Evolutionary conservation across 2,888 invertebrate genomes (phyloP), one percentile per base, ranked within the genome.

Genomic region (Caenorhabditis uteleia): DNA sequence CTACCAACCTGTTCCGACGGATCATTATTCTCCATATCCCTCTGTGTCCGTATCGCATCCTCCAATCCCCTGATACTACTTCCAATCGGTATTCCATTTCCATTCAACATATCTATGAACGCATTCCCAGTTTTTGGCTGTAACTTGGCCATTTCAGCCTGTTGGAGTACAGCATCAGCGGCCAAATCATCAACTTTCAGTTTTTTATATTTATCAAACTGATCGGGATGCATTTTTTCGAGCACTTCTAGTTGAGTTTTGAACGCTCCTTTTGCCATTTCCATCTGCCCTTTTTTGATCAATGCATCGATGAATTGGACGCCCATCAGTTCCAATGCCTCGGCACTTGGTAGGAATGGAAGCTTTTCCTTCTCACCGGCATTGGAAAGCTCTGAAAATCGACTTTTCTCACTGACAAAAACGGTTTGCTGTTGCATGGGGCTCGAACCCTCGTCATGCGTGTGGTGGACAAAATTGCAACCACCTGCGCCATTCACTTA

Each of bases 261-360:
- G 45, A 78, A 77, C 2, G 78, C 78, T 18, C 75, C 73, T 50
- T 79, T 79, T 7, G 79, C 78, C 76, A 79, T 70, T 56, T 78
- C 79, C 54, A 78, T 76, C 45, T 79, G 77, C 3, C 79, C 79
- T 34, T 66, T 72, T 55, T 78, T 78, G 38, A 79, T 79, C 23
- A 77, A 46, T n/a, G 75, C 79, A 58, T 79, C 78, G 23, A 66
- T 42, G 31, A 66, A 66, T 31, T 66, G 66, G 3, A 56, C 66
- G 16, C 66, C 66, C 50, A 66, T 58, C 36, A 55, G 23, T 20
- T 66, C 66, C 2, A 66, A 43, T 4, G 59, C 56, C 31, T 66
- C 55, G 3, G 50, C 7, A 40, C 50, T 40, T 16, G 50, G 50
- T 5, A 26, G 7, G 25, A 23, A 40, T 40, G 39, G 39, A 25